A percentile compares a stretch with the other conserved stretches of the same genome.
Evolutionary conservation across 1,140 invertebrate species (phyloP).

Genomic region (Aphidius gifuensis): DNA sequence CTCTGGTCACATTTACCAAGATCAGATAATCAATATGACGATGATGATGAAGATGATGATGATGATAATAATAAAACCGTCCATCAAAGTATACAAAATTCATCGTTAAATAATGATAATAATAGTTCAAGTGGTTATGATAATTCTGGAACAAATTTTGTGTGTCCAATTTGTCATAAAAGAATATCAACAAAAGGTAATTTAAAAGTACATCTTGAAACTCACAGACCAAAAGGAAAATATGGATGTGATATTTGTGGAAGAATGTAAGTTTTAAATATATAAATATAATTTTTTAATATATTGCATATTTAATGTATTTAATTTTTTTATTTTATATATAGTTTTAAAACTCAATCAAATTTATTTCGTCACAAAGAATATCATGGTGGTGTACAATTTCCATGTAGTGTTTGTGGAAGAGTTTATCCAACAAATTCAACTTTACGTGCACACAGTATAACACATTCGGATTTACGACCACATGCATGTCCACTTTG

Average conservation of each 20-base stretch:
- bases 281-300: conserved; percentile 9
- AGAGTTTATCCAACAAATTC: conserved; percentile 69
- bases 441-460: conserved; percentile 67
- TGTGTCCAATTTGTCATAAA: conserved; percentile 64
- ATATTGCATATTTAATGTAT: conserved; percentile 7
- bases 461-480: conserved; percentile 68
- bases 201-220: conserved; percentile 65
- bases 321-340: conserved; percentile 32
- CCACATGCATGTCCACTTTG: conserved; percentile 70
- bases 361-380: conserved; percentile 67
- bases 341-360: conserved; percentile 67
- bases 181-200: conserved; percentile 63
- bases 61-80: conserved; percentile 9
- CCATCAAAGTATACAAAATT: conserved; percentile 28
- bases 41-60: conserved; percentile 25
- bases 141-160: conserved; percentile 40
- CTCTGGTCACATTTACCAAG: conserved; percentile 56
- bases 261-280: conserved; percentile 60
- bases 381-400: conserved; percentile 64
- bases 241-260: conserved; percentile 67
- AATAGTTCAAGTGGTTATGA: conserved; percentile 21
- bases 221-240: conserved; percentile 63
- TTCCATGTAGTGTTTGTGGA: conserved; percentile 65
- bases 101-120: conserved; percentile 2
- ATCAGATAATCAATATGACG: conserved; percentile 23